These are phyloP conservation scores for Eutolmus rufibarbis DNA, from an alignment of 2,888 invertebrate genomes.

Conservation along the genomic window DNA sequence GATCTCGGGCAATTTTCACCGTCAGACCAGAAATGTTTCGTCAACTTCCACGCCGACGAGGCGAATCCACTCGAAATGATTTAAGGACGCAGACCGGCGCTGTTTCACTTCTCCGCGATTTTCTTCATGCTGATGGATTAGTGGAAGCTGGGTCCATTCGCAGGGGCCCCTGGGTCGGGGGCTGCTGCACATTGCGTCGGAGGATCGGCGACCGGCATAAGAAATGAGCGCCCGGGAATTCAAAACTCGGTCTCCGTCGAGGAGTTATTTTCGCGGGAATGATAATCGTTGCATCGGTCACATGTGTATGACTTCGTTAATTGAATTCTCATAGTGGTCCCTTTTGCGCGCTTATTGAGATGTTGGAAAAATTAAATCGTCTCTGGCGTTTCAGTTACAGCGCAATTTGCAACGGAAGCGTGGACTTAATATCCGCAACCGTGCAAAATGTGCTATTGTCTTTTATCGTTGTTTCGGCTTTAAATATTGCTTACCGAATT, in stretches of 20 bases:
- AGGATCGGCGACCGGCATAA: not conserved
- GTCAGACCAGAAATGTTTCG: not conserved
- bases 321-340: conserved; percentile 26
- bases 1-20: not conserved
- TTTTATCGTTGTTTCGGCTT: not conserved
- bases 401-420: conserved; percentile 35
- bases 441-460: not conserved
- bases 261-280: conserved; percentile 32
- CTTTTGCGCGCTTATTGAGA: conserved; percentile 27
- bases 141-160: not conserved
- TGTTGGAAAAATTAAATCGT: conserved; percentile 9
- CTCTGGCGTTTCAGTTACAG: conserved; percentile 7
- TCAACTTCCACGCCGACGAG: not conserved
- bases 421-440: conserved; percentile 4
- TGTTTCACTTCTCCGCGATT: not conserved
- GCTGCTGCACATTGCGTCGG: not conserved
- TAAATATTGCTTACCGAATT: not conserved
- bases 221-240: not conserved
- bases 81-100: conserved; percentile 14
- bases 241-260: not conserved
- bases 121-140: conserved; percentile 7
- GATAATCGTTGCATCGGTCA: conserved; percentile 39
- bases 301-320: conserved; percentile 39
- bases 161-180: not conserved
- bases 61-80: conserved; percentile 7